These are phyloP conservation scores for Apostichopus californicus DNA, from an alignment of 35 echinoderm and acorn worm species.

Conservation along the genomic window DNA sequence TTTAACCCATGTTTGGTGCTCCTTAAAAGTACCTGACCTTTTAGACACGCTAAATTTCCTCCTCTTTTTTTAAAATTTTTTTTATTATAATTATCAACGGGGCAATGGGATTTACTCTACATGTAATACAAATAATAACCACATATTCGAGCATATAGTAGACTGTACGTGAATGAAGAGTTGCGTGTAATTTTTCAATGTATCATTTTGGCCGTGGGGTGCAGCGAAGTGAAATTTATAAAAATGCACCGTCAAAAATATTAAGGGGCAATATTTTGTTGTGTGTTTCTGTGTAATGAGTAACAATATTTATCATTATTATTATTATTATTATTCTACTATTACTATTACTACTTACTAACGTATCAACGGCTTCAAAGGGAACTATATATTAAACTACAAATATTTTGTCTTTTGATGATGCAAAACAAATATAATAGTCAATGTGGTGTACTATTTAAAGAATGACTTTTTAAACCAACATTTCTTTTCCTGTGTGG, in stretches of 20 bases:
- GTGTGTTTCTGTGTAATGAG: conserved; percentile 17
- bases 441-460: conserved; percentile 43
- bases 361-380: too few species aligned
- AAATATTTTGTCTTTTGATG: neutral
- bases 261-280: neutral
- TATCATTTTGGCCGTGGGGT: neutral
- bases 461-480: neutral
- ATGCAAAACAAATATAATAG: conserved; percentile 1
- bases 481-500: conserved; percentile 20
- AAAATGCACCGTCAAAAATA: neutral
- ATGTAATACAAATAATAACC: too few species aligned
- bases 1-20: too few species aligned
- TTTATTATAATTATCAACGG: too few species aligned
- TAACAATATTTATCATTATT: neutral
- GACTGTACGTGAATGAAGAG: neutral
- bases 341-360: neutral
- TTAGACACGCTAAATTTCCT: too few species aligned
- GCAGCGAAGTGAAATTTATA: neutral
- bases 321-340: neutral
- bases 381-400: neutral
- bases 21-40: too few species aligned
- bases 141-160: too few species aligned
- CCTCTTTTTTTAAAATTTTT: too few species aligned
- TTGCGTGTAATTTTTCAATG: neutral
- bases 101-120: too few species aligned